These are phyloP conservation scores for Siniperca knerii DNA, from an alignment of 2,113 vertebrate species.

Conservation along the genomic window DNA sequence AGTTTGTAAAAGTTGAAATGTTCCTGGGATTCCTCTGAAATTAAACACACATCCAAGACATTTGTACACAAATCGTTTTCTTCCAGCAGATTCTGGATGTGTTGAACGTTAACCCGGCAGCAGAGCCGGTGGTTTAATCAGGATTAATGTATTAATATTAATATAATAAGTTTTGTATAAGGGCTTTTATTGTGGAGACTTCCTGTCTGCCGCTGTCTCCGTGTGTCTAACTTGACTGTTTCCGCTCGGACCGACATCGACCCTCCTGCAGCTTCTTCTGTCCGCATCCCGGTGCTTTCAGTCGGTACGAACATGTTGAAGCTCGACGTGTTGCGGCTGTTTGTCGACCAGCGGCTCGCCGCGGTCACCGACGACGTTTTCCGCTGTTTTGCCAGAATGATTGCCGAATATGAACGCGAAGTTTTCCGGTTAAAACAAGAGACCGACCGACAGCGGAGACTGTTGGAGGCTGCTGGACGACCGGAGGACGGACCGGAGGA, in stretches of 20 bases:
- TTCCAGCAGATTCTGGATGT: too few relatives aligned
- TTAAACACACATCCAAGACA: too few relatives aligned
- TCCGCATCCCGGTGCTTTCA: accelerated
- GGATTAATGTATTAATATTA: too few relatives aligned
- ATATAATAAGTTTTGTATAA: too few relatives aligned
- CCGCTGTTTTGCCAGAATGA: not conserved
- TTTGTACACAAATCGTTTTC: too few relatives aligned
- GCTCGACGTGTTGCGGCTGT: conserved; percentile 1
- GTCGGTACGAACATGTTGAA: not conserved
- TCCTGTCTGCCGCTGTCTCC: not conserved
- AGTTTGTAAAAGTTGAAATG: not conserved
- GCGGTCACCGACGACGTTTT: conserved; percentile 18
- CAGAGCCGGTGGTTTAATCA: too few relatives aligned
- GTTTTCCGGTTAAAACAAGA: conserved; percentile 1
- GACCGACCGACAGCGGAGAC: not conserved
- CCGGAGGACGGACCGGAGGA: not conserved
- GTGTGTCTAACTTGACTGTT: not conserved
- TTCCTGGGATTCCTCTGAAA: too few relatives aligned
- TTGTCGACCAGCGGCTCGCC: not conserved
- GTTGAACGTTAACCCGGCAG: too few relatives aligned
- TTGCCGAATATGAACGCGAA: not conserved
- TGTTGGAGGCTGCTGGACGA: too few relatives aligned
- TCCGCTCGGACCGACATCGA: not conserved
- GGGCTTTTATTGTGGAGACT: conserved; percentile 1
- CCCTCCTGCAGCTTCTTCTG: not conserved